A percentile compares a stretch with the other conserved stretches of the same genome.
phyloP scores from a whole-genome alignment of 1,140 invertebrate species.

The Aphaenogaster floridana region DNA sequence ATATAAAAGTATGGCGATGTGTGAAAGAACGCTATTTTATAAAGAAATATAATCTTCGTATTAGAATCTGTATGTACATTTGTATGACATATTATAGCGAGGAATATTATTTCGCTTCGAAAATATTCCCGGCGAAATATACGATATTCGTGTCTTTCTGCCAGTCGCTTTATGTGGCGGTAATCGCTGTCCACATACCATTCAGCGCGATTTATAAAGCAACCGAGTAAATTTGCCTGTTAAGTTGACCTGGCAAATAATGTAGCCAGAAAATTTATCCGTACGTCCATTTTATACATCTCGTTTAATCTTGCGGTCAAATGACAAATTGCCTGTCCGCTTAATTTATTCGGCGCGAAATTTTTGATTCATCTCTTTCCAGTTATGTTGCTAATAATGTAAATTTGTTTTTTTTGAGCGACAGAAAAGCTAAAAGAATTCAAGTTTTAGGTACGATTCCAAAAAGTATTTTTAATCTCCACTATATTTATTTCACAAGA shows the following conservation, averaged over 20 bases:
- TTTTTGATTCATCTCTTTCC: constrained; percentile 15
- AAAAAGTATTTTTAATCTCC: background rate
- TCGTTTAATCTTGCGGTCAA: background rate
- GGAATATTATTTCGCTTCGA: constrained; percentile 5
- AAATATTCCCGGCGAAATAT: constrained; percentile 20
- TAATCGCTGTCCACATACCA: constrained; percentile 30
- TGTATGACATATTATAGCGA: background rate
- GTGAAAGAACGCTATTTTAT: background rate
- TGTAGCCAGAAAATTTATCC: constrained; percentile 21
- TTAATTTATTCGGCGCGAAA: constrained; percentile 24
- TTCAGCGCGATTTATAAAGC: constrained; percentile 49
- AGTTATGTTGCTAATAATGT: background rate
- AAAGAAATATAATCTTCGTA: background rate
- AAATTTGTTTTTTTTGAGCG: background rate
- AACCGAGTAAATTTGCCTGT: constrained; percentile 29
- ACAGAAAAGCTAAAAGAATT: background rate
- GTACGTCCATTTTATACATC: background rate
- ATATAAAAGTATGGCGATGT: background rate
- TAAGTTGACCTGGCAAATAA: constrained; percentile 34
- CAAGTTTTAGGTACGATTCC: background rate
- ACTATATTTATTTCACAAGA: background rate
- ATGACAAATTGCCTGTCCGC: constrained; percentile 13
- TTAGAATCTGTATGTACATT: background rate
- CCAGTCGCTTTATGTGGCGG: constrained; percentile 6
- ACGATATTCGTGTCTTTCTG: background rate